A percentile compares a stretch with the other conserved stretches of the same genome.
Conservation (phyloP, 1,140 invertebrate genomes). For the Muscidifurax raptorellus region DNA sequence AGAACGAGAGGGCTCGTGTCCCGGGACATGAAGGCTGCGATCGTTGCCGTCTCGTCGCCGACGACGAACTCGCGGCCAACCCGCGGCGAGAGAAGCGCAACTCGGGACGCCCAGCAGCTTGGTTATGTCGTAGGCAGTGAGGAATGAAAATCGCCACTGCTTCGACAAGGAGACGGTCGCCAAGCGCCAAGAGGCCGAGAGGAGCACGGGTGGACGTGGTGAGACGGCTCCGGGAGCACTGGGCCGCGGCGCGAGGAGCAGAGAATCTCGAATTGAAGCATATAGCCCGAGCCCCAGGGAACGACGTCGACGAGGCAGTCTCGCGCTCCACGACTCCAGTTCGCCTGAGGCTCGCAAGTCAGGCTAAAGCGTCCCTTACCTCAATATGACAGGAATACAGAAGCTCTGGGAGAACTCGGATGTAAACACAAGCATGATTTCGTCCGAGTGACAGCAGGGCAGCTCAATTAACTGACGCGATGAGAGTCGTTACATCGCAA, state of each 20-base stretch:
- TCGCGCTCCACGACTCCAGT: not conserved
- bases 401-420: constrained; percentile 69
- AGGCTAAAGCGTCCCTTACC: constrained; percentile 68
- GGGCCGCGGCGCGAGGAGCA: not conserved
- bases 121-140: constrained; percentile 30
- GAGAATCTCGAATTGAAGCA: not conserved
- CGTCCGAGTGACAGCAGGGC: constrained; percentile 64
- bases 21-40: not conserved
- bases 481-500: constrained; percentile 66
- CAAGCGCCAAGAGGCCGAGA: not conserved
- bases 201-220: not conserved
- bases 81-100: not conserved
- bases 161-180: not conserved
- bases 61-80: too few species aligned
- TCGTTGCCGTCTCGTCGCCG: not conserved
- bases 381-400: constrained; percentile 73
- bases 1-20: not conserved
- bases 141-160: not conserved
- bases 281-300: not conserved
- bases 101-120: constrained; percentile 5
- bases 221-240: not conserved
- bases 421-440: constrained; percentile 76
- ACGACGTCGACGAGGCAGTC: not conserved
- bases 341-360: too few species aligned
- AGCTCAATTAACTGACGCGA: constrained; percentile 58